Evolutionary conservation across 2,888 invertebrate species (phyloP).

Genomic region (Tiphia femorata): DNA sequence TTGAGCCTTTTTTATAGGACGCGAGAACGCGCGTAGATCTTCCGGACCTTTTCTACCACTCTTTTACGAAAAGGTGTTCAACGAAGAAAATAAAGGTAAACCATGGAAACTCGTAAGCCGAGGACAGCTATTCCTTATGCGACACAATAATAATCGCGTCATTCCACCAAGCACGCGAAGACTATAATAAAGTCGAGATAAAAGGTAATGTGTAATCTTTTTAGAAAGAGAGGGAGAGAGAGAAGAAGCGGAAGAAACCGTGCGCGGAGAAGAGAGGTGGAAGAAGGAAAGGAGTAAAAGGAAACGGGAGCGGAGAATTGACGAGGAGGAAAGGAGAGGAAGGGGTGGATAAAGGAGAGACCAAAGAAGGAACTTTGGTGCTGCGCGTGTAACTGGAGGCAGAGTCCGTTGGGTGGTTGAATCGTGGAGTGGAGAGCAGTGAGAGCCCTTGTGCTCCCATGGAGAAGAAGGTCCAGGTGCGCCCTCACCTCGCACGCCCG

Average conservation of each 20-base stretch:
- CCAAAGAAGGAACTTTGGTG: slow-evolving; percentile 31
- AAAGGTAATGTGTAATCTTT: no score
- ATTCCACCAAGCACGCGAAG: no score
- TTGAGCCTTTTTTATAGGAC: no score
- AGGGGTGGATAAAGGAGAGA: neutral
- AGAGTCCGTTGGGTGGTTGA: slow-evolving; percentile 58
- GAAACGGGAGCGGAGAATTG: no score
- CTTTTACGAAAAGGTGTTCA: neutral
- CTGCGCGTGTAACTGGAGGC: slow-evolving; percentile 47
- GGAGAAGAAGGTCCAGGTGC: slow-evolving; percentile 63
- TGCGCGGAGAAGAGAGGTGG: no score
- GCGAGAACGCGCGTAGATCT: no score
- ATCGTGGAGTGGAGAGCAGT: slow-evolving; percentile 58
- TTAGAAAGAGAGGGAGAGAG: no score
- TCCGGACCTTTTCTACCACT: no score
- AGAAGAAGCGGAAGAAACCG: neutral
- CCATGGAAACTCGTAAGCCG: no score
- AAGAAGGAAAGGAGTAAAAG: neutral
- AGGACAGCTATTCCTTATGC: no score
- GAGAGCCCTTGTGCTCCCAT: slow-evolving; percentile 59
- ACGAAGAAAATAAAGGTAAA: slow-evolving; percentile 1
- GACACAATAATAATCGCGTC: no score
- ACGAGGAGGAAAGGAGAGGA: neutral
- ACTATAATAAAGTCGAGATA: slow-evolving; percentile 1
- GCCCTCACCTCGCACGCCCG: slow-evolving; percentile 46